Evolutionary conservation across 2,797 vertebrate genomes (phyloP), one percentile per base, ranked within the genome.

Genomic region (Gymnothorax reevesii): DNA sequence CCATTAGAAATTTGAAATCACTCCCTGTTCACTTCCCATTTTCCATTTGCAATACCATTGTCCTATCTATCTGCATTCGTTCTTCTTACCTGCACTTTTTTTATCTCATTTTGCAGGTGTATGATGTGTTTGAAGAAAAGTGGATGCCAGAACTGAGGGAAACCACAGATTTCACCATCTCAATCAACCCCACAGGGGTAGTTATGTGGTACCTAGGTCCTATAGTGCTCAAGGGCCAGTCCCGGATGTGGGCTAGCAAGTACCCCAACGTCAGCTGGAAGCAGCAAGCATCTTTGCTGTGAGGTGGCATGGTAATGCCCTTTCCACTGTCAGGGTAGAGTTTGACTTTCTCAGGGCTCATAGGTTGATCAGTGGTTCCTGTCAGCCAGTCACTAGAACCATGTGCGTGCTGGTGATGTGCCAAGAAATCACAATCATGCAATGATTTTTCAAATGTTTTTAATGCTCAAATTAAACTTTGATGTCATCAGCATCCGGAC

Each of bases 111-210:
- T 89, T 91, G 59, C 90, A 99, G 98, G 91, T 95, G 25, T 93
- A 94, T 86, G 94, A 98, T 0, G 96, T 98, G 86, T 99, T 96
- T 85, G 92, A 91, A 0, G 93, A 92, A 22, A 91, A 94, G 83
- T 9, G 89, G 12, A 59, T 91, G 64, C 92, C 89, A 0, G n/a
- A 55, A 17, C 91, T 98, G 87, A 97, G 92, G 84, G 91, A 94
- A 7, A 90, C 91, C 57, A 94, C 95, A 62, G 92, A 88, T 79
- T 98, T 99, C 84, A 96, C 97, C 0, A 96, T 99, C 54, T 87
- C 94, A 0, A 92, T 99, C 90, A 98, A 99, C 91, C 98, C 98
- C 20, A 95, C 97, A 0, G 98, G 98, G 0, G 98, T 98, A 87
- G 97, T 98, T 89, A 97, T 99, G 98, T 98, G 97, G 97, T 97